Conservation (phyloP, 2,113 vertebrate species). For the Syrrhaptes paradoxus region DNA sequence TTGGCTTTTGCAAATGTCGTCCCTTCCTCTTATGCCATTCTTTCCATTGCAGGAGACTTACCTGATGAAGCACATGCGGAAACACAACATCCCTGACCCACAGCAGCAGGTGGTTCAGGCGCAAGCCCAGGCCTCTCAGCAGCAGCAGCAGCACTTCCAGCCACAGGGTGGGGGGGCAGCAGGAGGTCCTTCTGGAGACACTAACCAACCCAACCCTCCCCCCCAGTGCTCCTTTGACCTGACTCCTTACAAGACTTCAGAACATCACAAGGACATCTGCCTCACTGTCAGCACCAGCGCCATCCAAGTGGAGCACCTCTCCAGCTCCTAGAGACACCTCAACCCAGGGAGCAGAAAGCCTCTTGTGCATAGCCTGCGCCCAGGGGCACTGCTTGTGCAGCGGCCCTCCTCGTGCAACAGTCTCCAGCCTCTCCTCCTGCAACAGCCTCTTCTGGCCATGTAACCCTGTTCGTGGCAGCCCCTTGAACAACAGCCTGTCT, state of each 20-base stretch:
- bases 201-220: slow-evolving; percentile 79
- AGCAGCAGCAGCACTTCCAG: slow-evolving; percentile 87
- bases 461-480: slow-evolving; percentile 67
- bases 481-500: slow-evolving; percentile 54
- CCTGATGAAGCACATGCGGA: slow-evolving; percentile 99
- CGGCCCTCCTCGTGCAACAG: slow-evolving; percentile 64
- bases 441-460: slow-evolving; percentile 58
- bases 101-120: slow-evolving; percentile 78
- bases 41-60: slow-evolving; percentile 88
- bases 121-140: slow-evolving; percentile 68
- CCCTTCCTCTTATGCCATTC: neutral
- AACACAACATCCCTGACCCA: slow-evolving; percentile 91
- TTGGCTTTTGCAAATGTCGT: accelerated
- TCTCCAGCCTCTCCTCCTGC: slow-evolving; percentile 66
- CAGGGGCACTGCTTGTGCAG: slow-evolving; percentile 56
- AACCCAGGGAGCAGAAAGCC: slow-evolving; percentile 63
- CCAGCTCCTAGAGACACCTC: slow-evolving; percentile 82
- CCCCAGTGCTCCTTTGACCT: slow-evolving; percentile 94
- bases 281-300: slow-evolving; percentile 93
- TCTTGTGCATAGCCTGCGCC: slow-evolving; percentile 65
- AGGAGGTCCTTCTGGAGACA: slow-evolving; percentile 80
- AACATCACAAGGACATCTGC: slow-evolving; percentile 96
- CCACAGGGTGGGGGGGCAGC: slow-evolving; percentile 76
- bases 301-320: slow-evolving; percentile 86
- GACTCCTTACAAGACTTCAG: slow-evolving; percentile 93